These are phyloP conservation scores for Idris sp. DNA, from an alignment of 1,140 invertebrate species.

Conservation along the genomic window DNA sequence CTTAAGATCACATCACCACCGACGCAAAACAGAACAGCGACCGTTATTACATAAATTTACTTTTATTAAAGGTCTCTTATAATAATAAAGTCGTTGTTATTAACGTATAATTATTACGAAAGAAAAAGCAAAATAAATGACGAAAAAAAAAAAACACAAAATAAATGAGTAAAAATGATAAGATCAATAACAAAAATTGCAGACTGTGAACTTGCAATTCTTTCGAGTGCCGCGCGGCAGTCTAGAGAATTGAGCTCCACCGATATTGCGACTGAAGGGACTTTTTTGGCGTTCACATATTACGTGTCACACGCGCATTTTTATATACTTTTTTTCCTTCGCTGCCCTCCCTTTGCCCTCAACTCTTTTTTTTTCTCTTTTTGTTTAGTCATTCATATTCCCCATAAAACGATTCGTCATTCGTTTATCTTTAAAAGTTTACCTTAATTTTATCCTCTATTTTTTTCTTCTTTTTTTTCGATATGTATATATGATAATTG, in stretches of 20 bases:
- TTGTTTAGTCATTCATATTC: too few species aligned
- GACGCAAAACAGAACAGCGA: conserved; percentile 60
- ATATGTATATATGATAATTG: conserved; percentile 53
- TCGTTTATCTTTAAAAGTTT: too few species aligned
- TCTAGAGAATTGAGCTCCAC: conserved; percentile 46
- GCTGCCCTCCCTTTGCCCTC: too few species aligned
- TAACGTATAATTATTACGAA: conserved; percentile 72
- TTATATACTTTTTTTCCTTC: conserved; percentile 14
- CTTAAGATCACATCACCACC: conserved; percentile 61
- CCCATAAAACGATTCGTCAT: conserved; percentile 35
- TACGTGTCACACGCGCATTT: conserved; percentile 30
- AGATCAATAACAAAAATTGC: conserved; percentile 65
- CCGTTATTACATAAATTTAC: conserved; percentile 69
- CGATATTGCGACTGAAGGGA: conserved; percentile 36
- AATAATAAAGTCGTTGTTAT: conserved; percentile 68
- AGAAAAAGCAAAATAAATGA: conserved; percentile 55
- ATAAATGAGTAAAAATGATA: conserved; percentile 64
- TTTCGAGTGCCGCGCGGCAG: conserved; percentile 25
- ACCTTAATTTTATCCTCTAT: too few species aligned
- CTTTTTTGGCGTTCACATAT: conserved; percentile 46
- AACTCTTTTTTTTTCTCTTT: conserved; percentile 16
- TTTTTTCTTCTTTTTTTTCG: conserved; percentile 12
- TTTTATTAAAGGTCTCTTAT: conserved; percentile 66
- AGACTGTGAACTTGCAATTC: conserved; percentile 58
- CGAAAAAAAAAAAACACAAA: conserved; percentile 54